These are phyloP conservation scores for Bembecia ichneumoniformis DNA, from an alignment of 2,888 invertebrate genomes.

Conservation along the genomic window DNA sequence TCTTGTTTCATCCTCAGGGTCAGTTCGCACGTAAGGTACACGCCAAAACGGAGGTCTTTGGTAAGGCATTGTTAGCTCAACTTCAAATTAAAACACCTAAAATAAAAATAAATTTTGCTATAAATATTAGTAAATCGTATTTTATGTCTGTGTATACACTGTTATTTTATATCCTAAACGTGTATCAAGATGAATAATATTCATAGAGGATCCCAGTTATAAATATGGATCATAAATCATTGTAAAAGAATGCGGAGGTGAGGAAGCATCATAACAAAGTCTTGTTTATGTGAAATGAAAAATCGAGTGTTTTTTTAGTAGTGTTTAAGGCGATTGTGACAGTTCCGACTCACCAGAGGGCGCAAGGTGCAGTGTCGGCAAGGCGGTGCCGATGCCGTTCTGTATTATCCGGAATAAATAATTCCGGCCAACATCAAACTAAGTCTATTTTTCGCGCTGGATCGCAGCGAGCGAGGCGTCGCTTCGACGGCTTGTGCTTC, in stretches of 20 bases:
- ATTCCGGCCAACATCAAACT: slow-evolving; percentile 57
- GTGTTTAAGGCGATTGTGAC: slow-evolving; percentile 4
- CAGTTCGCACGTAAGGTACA: slow-evolving; percentile 54
- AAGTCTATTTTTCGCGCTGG: slow-evolving; percentile 60
- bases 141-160: too few species aligned
- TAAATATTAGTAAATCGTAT: too few species aligned
- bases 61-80: slow-evolving; percentile 60
- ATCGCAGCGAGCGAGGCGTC: slow-evolving; percentile 37
- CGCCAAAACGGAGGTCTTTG: slow-evolving; percentile 77
- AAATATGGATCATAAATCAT: too few species aligned
- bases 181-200: too few species aligned
- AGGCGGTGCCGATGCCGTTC: slow-evolving; percentile 51
- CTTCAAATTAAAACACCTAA: slow-evolving; percentile 4
- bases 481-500: slow-evolving; percentile 42
- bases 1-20: slow-evolving; percentile 54
- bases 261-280: too few species aligned
- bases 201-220: too few species aligned
- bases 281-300: background rate
- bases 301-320: background rate
- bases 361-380: slow-evolving; percentile 34
- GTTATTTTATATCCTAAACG: too few species aligned
- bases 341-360: slow-evolving; percentile 52
- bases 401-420: slow-evolving; percentile 44
- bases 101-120: background rate
- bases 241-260: too few species aligned